Conservation (phyloP, 2,797 vertebrate species). For the Hemibagrus guttatus region DNA sequence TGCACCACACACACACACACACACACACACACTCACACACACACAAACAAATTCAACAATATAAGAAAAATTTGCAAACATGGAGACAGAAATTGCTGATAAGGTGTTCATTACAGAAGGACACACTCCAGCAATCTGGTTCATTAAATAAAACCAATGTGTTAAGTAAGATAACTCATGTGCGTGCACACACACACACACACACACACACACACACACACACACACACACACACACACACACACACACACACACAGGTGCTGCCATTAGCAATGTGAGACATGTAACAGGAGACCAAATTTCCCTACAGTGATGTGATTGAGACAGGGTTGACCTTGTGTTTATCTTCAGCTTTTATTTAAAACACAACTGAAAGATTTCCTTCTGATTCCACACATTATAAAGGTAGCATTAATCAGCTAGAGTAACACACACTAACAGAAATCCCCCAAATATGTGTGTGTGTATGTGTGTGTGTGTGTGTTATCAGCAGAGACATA, state of each 20-base stretch:
- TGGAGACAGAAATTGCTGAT: slow-evolving; percentile 47
- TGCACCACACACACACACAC: background rate
- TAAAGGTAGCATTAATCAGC: background rate
- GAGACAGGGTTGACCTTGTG: background rate
- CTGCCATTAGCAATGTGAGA: background rate
- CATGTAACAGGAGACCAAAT: background rate
- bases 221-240: slow-evolving; percentile 16
- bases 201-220: slow-evolving; percentile 16
- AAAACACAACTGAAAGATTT: background rate
- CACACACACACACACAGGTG: slow-evolving; percentile 9
- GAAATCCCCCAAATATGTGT: background rate
- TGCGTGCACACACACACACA: slow-evolving; percentile 21
- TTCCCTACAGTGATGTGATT: background rate
- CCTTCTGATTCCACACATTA: background rate
- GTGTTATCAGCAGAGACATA: slow-evolving; percentile 64
- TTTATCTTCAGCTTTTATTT: background rate
- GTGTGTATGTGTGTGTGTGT: slow-evolving; percentile 28
- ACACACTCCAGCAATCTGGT: slow-evolving; percentile 52
- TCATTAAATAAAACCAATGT: slow-evolving; percentile 53
- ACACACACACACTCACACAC: slow-evolving; percentile 24
- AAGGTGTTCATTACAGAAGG: slow-evolving; percentile 50
- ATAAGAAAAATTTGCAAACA: background rate
- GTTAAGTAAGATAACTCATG: slow-evolving; percentile 42
- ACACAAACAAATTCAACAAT: background rate
- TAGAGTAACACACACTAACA: background rate